Percentiles rank a stretch among this genome's conserved stretches.
Conservation (phyloP, 2,113 vertebrate species). For the Bungarus multicinctus region DNA sequence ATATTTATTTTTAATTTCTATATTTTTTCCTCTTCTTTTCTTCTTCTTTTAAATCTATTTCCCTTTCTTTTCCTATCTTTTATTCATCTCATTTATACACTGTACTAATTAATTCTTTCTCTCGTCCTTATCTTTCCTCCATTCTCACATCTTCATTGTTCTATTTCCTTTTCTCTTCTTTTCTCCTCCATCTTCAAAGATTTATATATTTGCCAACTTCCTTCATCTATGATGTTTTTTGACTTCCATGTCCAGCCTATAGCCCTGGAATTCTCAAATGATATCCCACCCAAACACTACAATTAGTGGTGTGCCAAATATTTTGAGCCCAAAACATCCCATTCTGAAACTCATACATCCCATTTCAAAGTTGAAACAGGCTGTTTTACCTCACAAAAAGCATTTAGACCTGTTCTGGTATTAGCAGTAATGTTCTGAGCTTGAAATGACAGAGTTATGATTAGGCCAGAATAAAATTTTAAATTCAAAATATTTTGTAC, state of each 20-base stretch:
- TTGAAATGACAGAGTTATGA: background rate
- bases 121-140: background rate
- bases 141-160: background rate
- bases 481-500: background rate
- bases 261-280: background rate
- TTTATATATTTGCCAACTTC: background rate
- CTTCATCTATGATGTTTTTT: background rate
- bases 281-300: background rate
- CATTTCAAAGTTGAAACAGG: background rate
- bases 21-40: background rate
- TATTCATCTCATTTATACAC: background rate
- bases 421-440: background rate
- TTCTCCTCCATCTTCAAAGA: background rate
- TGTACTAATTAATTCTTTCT: background rate
- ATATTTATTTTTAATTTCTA: background rate
- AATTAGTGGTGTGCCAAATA: background rate
- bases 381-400: background rate
- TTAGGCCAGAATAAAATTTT: background rate
- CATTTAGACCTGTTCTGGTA: background rate
- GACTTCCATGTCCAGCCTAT: background rate
- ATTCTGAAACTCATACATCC: background rate
- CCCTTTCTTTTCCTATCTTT: background rate
- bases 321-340: background rate
- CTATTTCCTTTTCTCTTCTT: background rate
- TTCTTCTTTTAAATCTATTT: background rate